These are phyloP conservation scores for Excalfactoria chinensis DNA, from an alignment of 2,113 vertebrate species.

Conservation along the genomic window DNA sequence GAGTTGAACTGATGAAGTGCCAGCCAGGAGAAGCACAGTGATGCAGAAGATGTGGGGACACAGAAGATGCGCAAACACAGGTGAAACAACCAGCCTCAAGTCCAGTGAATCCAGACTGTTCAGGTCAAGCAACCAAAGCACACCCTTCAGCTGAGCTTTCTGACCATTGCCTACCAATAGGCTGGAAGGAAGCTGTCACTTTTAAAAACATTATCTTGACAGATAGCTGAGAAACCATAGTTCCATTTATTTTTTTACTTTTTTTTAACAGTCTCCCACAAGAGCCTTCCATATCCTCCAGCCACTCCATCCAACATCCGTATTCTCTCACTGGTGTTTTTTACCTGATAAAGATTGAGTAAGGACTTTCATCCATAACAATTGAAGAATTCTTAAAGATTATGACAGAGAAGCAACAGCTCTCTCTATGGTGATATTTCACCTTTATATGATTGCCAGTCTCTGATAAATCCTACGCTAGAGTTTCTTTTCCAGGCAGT, in stretches of 20 bases:
- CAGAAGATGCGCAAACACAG: background rate
- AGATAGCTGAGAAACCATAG: background rate
- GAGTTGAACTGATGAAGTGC: background rate
- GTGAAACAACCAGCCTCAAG: background rate
- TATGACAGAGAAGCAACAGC: background rate
- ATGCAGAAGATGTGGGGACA: background rate
- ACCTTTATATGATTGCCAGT: background rate
- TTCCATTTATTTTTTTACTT: background rate
- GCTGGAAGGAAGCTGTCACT: background rate
- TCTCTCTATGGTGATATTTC: background rate
- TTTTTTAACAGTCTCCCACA: background rate
- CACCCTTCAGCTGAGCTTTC: background rate
- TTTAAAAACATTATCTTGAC: background rate
- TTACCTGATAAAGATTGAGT: background rate
- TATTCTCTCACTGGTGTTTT: background rate
- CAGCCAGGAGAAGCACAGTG: rapidly evolving
- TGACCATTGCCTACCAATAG: background rate
- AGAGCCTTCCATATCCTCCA: background rate
- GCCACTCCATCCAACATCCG: background rate
- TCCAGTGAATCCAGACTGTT: rapidly evolving
- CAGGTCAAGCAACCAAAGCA: background rate
- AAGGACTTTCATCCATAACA: background rate
- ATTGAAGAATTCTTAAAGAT: background rate
- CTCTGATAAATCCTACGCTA: background rate
- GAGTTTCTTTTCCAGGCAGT: background rate